Base-by-base conservation (phyloP, 2,797 vertebrate species). In the Sebastes hopkinsi region DNA sequence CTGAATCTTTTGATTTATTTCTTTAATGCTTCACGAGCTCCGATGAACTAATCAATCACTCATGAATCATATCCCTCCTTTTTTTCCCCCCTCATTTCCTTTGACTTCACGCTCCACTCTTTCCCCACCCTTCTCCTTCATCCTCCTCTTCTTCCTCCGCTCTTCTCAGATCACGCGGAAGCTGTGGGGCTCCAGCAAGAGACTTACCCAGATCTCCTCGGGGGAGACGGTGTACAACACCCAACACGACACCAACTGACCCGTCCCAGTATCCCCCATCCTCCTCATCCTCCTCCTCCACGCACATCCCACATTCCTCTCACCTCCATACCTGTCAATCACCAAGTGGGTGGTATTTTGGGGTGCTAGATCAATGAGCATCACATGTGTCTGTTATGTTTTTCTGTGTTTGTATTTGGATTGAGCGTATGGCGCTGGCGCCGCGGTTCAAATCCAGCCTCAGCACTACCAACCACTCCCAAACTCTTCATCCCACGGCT, bases 141-240 rank as follows among this genome's bases (percentile, higher is more conserved):
- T 38, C 80, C 79, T 87, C 88, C 94, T 90, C 93, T 87, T 92
- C 82, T 77, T 86, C 86, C 90, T 93, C 88, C 95, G 64, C 89
- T 93, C 92, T 91, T 93, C 96, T 95, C 98, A 99, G 95, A 97
- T 99, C 90, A 97, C 97, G 30, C 95, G 98, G 95, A 99, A 99
- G 93, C 95, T 99, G 87, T 99, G 98, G 98, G 98, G 98, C 90
- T 97, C 98, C 92, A 98, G 97, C 95, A 99, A 97, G 93, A 96
- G 96, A 61, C 94, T 97, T 92, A 99, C 96, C 91, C 97, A 98
- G 95, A 97, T 99, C 92, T 99, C 98, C 79, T 96, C 98, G 79
- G 97, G 97, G 91, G 98, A 99, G 94, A 98, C 97, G 23, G 97
- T 98, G 94, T 99, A 99, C 96, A 97, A 97, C 93, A 96, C 96